Base-by-base conservation (phyloP, 1,140 invertebrate genomes). In the Drosophila ficusphila region DNA sequence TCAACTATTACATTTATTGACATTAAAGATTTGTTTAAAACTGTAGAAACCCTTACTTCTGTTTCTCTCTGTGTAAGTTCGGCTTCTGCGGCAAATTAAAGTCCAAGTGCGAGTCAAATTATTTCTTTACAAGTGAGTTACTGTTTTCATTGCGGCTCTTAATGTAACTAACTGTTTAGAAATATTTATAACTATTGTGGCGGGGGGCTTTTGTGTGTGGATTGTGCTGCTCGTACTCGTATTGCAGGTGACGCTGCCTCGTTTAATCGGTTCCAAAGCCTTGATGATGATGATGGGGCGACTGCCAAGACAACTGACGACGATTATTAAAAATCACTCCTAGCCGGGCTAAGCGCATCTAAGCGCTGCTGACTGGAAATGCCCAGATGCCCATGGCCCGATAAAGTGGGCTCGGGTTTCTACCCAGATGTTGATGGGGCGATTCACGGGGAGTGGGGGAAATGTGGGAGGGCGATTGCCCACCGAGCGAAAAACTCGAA, bases 111-210 rank as follows among this genome's bases (percentile, higher is more conserved):
- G 81, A 85, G 76, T 88, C 82, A 78, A 86, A 86, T 88, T 86
- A 86, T 86, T 86, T 86, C 78, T 88, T 86, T 79, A 86, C 82
- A 86, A 88, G 82, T 86, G 82, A 86, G 77, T 86, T 86, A 86
- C 82, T 75, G 82, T 86, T 86, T 86, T 86, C 82, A 86, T 86
- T 86, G 82, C 82, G 82, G 61, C 82, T 88, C 82, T 86, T 86
- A 86, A 86, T 86, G 82, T 82, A 86, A 86, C 82, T 86, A 86
- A 86, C 81, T 86, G 82, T 86, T 86, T 86, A 88, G 82, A 86
- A 86, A 86, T 86, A 86, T 88, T 82, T 81, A 69, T 82, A 75
- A 53, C 70, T 75, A 62, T 70, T 74, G 25, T 47, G 33, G 46
- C 36, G 21, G 12, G 29, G 27, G 29, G 29, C 19, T 14, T n/a